Evolutionary conservation across 2,113 vertebrate species (phyloP).

Genomic region (Antennarius striatus): DNA sequence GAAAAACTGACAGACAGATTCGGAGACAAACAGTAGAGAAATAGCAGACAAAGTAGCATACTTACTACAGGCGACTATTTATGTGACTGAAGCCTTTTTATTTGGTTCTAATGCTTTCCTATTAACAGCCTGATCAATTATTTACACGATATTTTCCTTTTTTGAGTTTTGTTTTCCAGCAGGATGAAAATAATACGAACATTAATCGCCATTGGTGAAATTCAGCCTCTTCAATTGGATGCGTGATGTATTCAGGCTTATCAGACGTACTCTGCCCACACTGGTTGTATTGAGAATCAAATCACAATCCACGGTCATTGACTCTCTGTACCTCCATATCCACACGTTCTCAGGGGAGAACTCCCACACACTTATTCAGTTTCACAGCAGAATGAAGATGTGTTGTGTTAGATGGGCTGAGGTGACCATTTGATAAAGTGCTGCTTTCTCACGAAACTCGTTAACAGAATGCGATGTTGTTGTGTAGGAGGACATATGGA

Average conservation of each 20-base stretch:
- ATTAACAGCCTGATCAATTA: slow-evolving; percentile 57
- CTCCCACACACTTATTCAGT: slow-evolving; percentile 52
- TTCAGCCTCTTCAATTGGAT: slow-evolving; percentile 37
- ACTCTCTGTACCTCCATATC: slow-evolving; percentile 22
- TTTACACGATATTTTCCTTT: slow-evolving; percentile 52
- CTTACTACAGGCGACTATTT: slow-evolving; percentile 33
- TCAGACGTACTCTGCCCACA: slow-evolving; percentile 58
- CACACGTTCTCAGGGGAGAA: slow-evolving; percentile 33
- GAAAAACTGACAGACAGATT: slow-evolving; percentile 46
- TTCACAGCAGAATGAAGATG: slow-evolving; percentile 17
- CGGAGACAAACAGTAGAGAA: slow-evolving; percentile 41
- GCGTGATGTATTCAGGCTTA: slow-evolving; percentile 38
- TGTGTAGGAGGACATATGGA: slow-evolving; percentile 53
- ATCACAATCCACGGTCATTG: slow-evolving; percentile 52
- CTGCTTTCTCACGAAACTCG: slow-evolving; percentile 31
- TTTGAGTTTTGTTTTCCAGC: slow-evolving; percentile 39
- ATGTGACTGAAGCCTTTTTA: slow-evolving; percentile 45
- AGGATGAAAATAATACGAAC: slow-evolving; percentile 32
- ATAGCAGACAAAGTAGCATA: neutral
- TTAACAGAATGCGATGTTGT: slow-evolving; percentile 41
- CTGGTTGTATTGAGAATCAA: slow-evolving; percentile 35
- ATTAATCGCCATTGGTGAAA: slow-evolving; percentile 43
- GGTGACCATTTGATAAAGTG: slow-evolving; percentile 56
- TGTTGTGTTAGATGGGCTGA: slow-evolving; percentile 23
- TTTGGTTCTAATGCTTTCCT: slow-evolving; percentile 43